Base-by-base conservation (phyloP, 2,888 invertebrate species). In the Adelognathus sp. region DNA sequence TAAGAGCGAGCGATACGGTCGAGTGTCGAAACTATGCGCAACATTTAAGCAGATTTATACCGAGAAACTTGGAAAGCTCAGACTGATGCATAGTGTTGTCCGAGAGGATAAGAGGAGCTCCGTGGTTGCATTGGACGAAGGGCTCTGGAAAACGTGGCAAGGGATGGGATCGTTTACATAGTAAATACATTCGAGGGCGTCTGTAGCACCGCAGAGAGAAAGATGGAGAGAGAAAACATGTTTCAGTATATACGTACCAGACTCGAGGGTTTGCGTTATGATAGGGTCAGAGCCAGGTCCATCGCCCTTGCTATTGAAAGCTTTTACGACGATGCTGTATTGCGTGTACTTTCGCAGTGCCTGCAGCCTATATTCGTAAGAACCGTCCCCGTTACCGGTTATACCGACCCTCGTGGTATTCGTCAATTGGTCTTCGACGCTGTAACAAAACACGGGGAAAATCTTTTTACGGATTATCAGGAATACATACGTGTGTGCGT, bases 301-400 rank as follows among this genome's bases (percentile, higher is more conserved):
- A 54, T 96, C 96, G 24, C 97, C 97, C 86, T 96, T 94, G 87
- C 96, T 96, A 84, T 97, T 97, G 89, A 97, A 97, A 24, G 97
- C 97, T 92, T 97, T 97, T 1, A 97, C 96, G 52, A 97, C 95
- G 29, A 97, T 95, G 83, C 95, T 95, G 88, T 97, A 97, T 4
- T 95, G 94, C 1, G 96, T 95, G 90, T 95, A 97, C 91, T 96
- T 96, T 87, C 95, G 94, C 36, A 97, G 92, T 36, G 95, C 96
- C 3, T 94, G 93, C 33, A 96, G 90, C 27, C 93, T 93, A 58
- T 95, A 92, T 76, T 90, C 89, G 84, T 90, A 75, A 75, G 90
- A 36, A 86, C 92, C 92, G 69, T 93, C 93, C 2, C 92, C 92
- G 61, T 90, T 90, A 11, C 92, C 92, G 0, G 92, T 88, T 82